Evolutionary conservation across 2,888 invertebrate genomes (phyloP), one percentile per base, ranked within the genome.

Genomic region (Periphyllus acericola): DNA sequence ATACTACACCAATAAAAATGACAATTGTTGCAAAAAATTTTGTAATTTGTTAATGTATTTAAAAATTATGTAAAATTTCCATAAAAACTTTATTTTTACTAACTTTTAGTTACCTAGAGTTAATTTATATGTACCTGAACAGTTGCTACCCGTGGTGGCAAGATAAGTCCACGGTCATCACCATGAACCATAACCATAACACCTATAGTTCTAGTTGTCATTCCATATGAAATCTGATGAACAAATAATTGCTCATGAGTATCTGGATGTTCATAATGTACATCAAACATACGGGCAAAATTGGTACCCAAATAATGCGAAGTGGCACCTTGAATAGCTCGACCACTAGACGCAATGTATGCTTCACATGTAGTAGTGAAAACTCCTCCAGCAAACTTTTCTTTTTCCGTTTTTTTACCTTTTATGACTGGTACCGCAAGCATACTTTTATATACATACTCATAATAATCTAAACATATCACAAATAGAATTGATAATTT

Each of bases 271-370:
- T 99, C 99, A 91, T 95, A 98, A 19, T 96, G 94, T 89, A 99
- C 98, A 90, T 99, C 98, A 92, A 99, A 99, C 98, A 99, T 99
- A 92, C 97, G 98, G 0, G 99, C 98, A 93, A 99, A 99, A 93
- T 99, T 99, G 92, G 99, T 99, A 0, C 99, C 99, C 87, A 99
- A 93, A 92, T 99, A 98, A 92, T 99, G 99, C 86, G 99, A 99
- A 0, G 99, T 99, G 0, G 96, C 99, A 6, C 98, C 99, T 93
- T 97, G 98, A 90, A 99, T 97, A 0, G 95, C 99, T 75, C 99
- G 93, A 0, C 99, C 99, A 90, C 96, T 98, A 6, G 97, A 97
- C 0, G 97, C 95, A 71, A 99, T 94, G 91, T 96, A 99, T 0
- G 97, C 99, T 92, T 99, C 99, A 9, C 99, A 97, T 0, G 99